Conservation (phyloP, 2,888 invertebrate species). For the Drosophila suboccidentalis region DNA sequence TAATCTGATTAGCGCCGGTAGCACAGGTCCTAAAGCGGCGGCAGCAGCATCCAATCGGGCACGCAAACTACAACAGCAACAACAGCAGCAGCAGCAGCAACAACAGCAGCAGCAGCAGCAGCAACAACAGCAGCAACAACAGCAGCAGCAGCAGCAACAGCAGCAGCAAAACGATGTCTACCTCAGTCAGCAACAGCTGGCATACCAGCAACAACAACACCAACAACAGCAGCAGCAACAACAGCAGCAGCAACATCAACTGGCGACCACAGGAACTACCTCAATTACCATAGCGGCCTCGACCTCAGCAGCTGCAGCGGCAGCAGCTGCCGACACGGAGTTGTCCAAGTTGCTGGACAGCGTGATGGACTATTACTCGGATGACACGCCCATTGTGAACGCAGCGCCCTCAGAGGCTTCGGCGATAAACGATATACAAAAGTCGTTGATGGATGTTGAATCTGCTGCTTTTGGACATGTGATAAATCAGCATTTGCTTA, state of each 20-base stretch:
- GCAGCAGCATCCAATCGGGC: constrained; percentile 83
- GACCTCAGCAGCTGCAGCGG: constrained; percentile 71
- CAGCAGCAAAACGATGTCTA: constrained; percentile 84
- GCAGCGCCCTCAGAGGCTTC: constrained; percentile 77
- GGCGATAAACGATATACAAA: constrained; percentile 95
- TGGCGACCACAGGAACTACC: constrained; percentile 83
- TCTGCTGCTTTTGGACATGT: constrained; percentile 85
- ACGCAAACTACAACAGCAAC: constrained; percentile 86
- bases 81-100: constrained; percentile 84
- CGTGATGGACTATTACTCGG: constrained; percentile 93
- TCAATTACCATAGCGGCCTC: constrained; percentile 81
- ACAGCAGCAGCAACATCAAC: constrained; percentile 69
- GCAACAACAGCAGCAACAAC: constrained; percentile 80
- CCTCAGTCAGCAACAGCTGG: constrained; percentile 83
- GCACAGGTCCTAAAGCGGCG: constrained; percentile 82
- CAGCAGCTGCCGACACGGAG: constrained; percentile 87
- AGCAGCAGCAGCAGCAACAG: constrained; percentile 72
- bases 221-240: constrained; percentile 71
- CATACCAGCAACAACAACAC: constrained; percentile 67
- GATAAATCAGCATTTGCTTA: constrained; percentile 55
- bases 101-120: constrained; percentile 65
- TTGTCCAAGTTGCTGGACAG: constrained; percentile 94
- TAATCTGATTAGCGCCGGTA: constrained; percentile 72
- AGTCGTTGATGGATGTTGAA: constrained; percentile 95
- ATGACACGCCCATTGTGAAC: constrained; percentile 84